Conservation (phyloP, 2,113 vertebrate species). For the Tragelaphus imberbis region DNA sequence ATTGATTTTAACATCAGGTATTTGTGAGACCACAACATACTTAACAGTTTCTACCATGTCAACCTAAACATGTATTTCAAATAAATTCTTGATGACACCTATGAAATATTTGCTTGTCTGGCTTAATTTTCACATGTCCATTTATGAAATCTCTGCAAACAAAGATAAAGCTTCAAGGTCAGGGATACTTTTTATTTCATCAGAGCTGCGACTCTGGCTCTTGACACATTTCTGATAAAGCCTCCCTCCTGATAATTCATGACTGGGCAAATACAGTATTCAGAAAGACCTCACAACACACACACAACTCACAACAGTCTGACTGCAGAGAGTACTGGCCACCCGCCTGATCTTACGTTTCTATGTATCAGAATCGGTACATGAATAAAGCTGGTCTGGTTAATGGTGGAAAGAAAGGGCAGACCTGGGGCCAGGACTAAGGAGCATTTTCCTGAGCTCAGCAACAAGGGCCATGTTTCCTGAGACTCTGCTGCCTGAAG, state of each 20-base stretch:
- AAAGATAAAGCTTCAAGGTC: slow-evolving; percentile 21
- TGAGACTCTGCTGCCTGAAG: neutral
- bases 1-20: neutral
- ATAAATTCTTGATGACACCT: neutral
- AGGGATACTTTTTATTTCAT: neutral
- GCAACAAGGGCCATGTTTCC: neutral
- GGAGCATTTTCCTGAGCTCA: neutral
- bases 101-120: neutral
- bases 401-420: neutral
- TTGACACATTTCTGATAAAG: slow-evolving; percentile 37
- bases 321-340: neutral
- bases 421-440: neutral
- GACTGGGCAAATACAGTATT: neutral
- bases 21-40: neutral
- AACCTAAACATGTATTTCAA: neutral
- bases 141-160: slow-evolving; percentile 1
- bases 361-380: neutral
- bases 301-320: neutral
- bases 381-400: neutral
- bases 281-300: neutral
- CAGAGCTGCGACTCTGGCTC: neutral
- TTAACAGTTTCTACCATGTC: neutral
- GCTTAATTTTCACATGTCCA: neutral
- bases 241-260: neutral
- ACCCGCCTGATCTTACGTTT: neutral